These are phyloP conservation scores for Ageneiosus marmoratus DNA, from an alignment of 2,113 vertebrate genomes.

Conservation along the genomic window DNA sequence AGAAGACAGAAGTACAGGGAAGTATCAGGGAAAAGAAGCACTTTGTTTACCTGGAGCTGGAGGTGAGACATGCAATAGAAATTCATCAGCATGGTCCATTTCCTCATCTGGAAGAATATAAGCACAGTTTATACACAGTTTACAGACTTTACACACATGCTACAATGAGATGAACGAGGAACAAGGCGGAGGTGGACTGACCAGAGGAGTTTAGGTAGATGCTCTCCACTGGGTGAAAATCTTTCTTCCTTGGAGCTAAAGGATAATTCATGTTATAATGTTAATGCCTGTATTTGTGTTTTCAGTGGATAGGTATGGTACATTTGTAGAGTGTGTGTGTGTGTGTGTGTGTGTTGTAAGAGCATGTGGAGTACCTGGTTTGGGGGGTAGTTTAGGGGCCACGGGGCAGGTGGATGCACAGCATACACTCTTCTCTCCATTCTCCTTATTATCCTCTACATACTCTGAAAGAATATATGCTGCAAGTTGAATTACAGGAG, in stretches of 20 bases:
- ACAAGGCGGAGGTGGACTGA: slow-evolving; percentile 49
- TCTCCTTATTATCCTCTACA: slow-evolving; percentile 70
- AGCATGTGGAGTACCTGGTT: slow-evolving; percentile 60
- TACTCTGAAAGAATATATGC: slow-evolving; percentile 63
- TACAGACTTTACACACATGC: no score
- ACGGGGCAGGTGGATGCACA: neutral
- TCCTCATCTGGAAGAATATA: neutral
- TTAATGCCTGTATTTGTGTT: neutral
- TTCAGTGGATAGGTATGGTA: no score
- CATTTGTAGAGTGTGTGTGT: neutral
- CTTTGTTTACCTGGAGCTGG: neutral
- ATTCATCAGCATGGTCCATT: neutral
- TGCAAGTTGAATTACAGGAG: neutral
- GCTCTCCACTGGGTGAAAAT: neutral
- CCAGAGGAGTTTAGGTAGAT: slow-evolving; percentile 48
- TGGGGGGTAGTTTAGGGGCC: slow-evolving; percentile 33
- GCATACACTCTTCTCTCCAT: slow-evolving; percentile 66
- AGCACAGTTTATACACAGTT: neutral
- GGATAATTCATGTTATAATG: neutral
- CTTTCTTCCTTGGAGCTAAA: neutral
- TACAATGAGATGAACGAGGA: neutral
- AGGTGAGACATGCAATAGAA: neutral
- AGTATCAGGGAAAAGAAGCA: neutral
- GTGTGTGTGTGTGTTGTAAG: neutral
- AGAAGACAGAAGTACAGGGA: neutral